Base-by-base conservation (phyloP, 2,888 invertebrate genomes). In the Horisme vitalbata region DNA sequence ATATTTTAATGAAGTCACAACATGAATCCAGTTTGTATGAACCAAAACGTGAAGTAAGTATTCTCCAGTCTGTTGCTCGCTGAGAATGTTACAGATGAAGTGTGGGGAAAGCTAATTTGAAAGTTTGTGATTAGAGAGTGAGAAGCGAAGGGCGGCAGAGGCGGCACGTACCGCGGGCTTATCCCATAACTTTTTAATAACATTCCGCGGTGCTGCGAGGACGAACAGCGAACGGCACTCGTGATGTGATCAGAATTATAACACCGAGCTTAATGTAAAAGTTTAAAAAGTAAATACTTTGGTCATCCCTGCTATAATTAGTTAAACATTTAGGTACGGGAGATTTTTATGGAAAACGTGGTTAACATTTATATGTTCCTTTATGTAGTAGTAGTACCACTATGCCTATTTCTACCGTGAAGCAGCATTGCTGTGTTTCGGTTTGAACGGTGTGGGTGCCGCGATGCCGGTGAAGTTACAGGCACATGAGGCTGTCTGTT, bases 171-270 rank as follows among this genome's bases (percentile, higher is more conserved):
- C 61, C 61, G 51, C 57, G 63, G 67, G 79, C 82, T 83, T 80
- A 83, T 84, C 79, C 81, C 79, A 79, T 81, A 86, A 88, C 86
- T 88, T 88, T 87, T 83, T 87, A 87, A 88, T 87, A 86, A 83
- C 81, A 80, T 86, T 83, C 79, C 77, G 74, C 77, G 74, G 65
- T 74, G 79, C 77, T 80, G 72, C 70, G 75, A 76, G 76, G 75
- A 72, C 73, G 78, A 73, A 68, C 75, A 68, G 68, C 71, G 78
- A 75, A 68, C 77, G 77, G 75, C 69, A 74, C 73, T 80, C 76
- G 76, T 72, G 78, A 75, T 83, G 80, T 83, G 80, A 72, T 65
- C 71, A 64, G 80, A 75, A 79, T 81, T 72, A 67, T 67, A 75
- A 77, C 68, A 66, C 60, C 70, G 62, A 63, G 65, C 66, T 66